phyloP scores from a whole-genome alignment of 2,797 vertebrate species.

The Delichon dasypus region DNA sequence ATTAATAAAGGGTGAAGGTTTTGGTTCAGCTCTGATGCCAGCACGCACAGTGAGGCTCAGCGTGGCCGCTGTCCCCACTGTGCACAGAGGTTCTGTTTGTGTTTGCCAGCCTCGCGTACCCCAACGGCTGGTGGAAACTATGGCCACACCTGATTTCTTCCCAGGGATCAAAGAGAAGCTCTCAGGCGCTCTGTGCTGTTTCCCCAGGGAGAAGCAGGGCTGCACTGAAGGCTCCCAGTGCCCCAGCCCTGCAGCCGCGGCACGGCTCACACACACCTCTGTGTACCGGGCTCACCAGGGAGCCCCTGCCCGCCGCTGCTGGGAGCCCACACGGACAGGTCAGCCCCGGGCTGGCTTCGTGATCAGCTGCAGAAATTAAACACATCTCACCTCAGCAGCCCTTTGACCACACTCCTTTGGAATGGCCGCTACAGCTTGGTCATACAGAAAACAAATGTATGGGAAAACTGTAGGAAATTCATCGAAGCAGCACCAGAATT shows the following conservation, averaged over 20 bases:
- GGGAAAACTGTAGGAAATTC: not conserved
- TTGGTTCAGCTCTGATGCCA: not conserved
- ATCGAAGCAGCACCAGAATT: not conserved
- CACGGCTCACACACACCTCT: not conserved
- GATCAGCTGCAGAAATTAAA: not conserved
- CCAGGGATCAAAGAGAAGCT: not conserved
- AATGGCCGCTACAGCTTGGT: not conserved
- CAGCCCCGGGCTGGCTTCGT: not conserved
- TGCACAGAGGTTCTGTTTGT: not conserved
- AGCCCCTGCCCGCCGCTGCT: not conserved
- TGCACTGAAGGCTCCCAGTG: not conserved
- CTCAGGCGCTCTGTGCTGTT: not conserved
- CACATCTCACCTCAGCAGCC: not conserved
- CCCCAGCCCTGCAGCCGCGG: not conserved
- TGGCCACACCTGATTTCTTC: not conserved
- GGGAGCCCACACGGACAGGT: too few relatives aligned
- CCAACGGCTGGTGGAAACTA: fast-evolving
- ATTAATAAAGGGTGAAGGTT: not conserved
- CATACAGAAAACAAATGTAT: not conserved
- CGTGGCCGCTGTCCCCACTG: not conserved
- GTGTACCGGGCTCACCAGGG: not conserved
- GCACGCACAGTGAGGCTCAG: not conserved
- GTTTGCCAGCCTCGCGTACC: not conserved
- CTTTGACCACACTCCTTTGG: not conserved
- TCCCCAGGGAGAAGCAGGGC: not conserved